These are phyloP conservation scores for Hirudo medicinalis DNA, from an alignment of 1,140 invertebrate genomes.

Conservation along the genomic window DNA sequence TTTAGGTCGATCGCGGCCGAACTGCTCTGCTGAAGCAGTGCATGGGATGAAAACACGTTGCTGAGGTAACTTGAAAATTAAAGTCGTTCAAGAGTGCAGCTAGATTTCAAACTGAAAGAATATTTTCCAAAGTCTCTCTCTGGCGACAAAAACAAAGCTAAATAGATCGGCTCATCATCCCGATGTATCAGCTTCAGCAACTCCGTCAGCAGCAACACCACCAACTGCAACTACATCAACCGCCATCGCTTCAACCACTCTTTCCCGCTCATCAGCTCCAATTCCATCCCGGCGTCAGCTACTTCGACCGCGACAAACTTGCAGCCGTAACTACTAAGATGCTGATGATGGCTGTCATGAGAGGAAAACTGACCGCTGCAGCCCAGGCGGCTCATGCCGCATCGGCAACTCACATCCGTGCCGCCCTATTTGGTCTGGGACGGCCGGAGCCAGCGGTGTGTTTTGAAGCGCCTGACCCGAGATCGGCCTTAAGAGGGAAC, in stretches of 20 bases:
- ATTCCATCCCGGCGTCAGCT: neutral
- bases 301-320: neutral
- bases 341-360: neutral
- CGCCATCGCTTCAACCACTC: neutral
- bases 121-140: too few species aligned
- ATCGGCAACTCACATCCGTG: neutral
- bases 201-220: neutral
- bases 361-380: neutral
- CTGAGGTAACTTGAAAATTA: too few species aligned
- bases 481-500: neutral
- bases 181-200: too few species aligned
- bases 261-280: neutral
- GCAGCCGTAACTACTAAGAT: neutral
- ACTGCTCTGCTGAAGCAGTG: too few species aligned
- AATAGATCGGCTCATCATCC: too few species aligned
- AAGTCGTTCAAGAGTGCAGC: too few species aligned
- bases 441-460: neutral
- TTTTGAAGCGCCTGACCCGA: neutral
- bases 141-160: too few species aligned
- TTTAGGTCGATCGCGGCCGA: too few species aligned
- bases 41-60: too few species aligned
- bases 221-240: conserved; percentile 4
- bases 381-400: neutral
- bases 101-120: too few species aligned
- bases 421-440: neutral